Base-by-base conservation (phyloP, 2,797 vertebrate genomes). In the Gymnocypris eckloni region DNA sequence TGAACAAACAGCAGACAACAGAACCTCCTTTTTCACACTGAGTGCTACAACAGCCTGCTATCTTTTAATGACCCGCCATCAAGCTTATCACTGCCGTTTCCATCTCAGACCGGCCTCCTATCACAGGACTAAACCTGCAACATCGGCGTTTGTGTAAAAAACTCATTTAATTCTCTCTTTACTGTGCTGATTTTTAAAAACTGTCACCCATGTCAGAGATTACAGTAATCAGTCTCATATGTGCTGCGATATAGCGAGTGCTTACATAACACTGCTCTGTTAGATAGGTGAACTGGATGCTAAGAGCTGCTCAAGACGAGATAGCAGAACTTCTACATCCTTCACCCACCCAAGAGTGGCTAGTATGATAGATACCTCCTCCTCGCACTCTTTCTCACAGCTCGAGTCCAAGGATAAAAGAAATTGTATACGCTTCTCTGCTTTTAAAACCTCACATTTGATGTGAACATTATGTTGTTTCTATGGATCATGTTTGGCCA, bases 191-290 rank as follows among this genome's bases (percentile, higher is more conserved):
- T 54, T 73, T 61, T 56, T 28, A 25, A 79, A 81, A 79, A 33
- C 79, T 79, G 81, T 78, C 59, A 13, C 37, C 64, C 79, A 81
- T 87, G 82, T 83, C 56, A 86, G 80, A 85, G 87, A 89, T 90
- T 88, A 88, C 69, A 86, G 82, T 88, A 64, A 86, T 90, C 79
- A 83, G 82, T 61, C 59, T 71, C 66, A 72, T 80, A 78, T 86
- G 82, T 85, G 54, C 61, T 71, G 43, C 37, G 56, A 85, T 89
- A 86, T 84, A 59, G 84, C 77, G 2, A 54, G 52, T 85, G 50
- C 79, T 87, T 88, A 64, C 71, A 85, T 71, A 88, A 76, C 81
- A 64, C 79, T 56, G 75, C 70, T 78, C 81, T 78, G 79, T 71
- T 66, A 33, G 18, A 20, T 20, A 37, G 64, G 52, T 67, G 81